Evolutionary conservation across 2,113 vertebrate species (phyloP).

Genomic region (Calonectris borealis): DNA sequence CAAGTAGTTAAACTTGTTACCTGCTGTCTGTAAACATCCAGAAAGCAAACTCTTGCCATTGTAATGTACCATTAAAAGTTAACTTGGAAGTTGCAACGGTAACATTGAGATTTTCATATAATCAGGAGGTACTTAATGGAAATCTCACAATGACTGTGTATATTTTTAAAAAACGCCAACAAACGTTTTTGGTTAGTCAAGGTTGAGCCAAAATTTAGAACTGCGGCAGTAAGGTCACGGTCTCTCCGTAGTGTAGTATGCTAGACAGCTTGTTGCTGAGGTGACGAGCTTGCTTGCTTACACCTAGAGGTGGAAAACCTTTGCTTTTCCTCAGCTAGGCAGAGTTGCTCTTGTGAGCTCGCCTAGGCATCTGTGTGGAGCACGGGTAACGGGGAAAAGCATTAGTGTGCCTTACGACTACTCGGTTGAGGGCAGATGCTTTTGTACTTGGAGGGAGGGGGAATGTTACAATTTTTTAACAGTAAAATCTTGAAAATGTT

Average conservation of each 20-base stretch:
- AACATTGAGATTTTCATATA: not conserved
- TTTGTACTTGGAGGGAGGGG: no score
- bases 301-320: not conserved
- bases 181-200: not conserved
- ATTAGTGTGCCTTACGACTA: fast-evolving
- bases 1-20: not conserved
- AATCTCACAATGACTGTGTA: fast-evolving
- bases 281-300: not conserved
- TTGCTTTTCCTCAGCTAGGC: not conserved
- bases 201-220: not conserved
- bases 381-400: fast-evolving
- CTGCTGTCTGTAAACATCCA: not conserved
- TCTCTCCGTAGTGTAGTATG: no score
- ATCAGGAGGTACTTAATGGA: not conserved
- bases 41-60: not conserved
- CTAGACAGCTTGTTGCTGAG: not conserved
- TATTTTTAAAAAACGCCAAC: fast-evolving
- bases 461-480: not conserved
- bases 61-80: not conserved
- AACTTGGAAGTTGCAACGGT: not conserved
- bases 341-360: not conserved
- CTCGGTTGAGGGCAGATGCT: not conserved
- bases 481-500: not conserved
- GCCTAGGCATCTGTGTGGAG: not conserved
- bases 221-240: not conserved